Conservation (phyloP, 2,113 vertebrate genomes). For the Gnathonemus longibarbis region DNA sequence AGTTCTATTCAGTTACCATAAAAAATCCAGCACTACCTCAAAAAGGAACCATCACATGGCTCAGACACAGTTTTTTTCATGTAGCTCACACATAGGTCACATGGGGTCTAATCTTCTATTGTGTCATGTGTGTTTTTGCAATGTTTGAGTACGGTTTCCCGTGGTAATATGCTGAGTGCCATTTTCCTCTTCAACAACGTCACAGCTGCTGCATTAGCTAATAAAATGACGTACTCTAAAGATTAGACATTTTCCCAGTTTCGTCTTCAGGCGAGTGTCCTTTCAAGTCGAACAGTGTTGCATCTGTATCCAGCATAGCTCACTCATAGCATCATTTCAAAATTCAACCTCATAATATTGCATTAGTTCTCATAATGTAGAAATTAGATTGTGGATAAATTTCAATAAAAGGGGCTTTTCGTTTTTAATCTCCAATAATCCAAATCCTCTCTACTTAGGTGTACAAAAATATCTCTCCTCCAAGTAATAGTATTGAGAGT, state of each 20-base stretch:
- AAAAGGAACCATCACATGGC: background rate
- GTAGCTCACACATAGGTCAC: background rate
- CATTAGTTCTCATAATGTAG: background rate
- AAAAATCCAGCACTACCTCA: background rate
- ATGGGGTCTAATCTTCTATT: background rate
- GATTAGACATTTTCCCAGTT: background rate
- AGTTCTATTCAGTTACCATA: background rate
- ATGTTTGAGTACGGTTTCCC: background rate
- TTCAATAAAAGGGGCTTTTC: slow-evolving; percentile 2
- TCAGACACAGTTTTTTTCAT: background rate
- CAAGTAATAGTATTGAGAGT: background rate
- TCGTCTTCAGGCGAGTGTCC: background rate
- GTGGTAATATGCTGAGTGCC: background rate
- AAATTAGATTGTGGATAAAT: slow-evolving; percentile 1
- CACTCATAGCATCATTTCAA: background rate
- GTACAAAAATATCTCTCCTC: background rate
- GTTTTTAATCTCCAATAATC: slow-evolving; percentile 12
- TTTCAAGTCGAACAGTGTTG: background rate
- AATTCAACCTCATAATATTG: background rate
- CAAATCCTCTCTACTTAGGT: background rate
- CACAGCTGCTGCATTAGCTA: background rate
- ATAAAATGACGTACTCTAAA: background rate
- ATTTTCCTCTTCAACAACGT: background rate
- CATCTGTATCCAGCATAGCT: background rate
- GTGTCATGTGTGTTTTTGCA: background rate